Base-by-base conservation (phyloP, 2,797 vertebrate genomes). In the Macroramphosus scolopax region DNA sequence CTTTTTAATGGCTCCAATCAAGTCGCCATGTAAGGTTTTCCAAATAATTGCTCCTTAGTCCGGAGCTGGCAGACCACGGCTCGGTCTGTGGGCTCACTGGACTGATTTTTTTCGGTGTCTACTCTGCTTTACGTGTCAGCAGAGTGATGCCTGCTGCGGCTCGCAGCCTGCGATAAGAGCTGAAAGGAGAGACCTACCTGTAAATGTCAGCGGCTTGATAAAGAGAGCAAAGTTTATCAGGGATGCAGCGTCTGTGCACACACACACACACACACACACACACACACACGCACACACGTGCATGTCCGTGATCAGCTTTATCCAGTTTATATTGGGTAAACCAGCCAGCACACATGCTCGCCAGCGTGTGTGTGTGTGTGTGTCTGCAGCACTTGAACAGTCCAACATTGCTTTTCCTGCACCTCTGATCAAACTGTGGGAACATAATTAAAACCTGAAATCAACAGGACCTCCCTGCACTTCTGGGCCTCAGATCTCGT, bases 151-250 rank as follows among this genome's bases (percentile, higher is more conserved):
- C 68, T 73, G 67, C 20, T 25, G 46, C 43, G 10, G 53, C 36
- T 51, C 51, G 8, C 31, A 40, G 17, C 1, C 41, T 17, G 48
- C 2, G 71, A 78, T 73, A 77, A 77, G 44, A 14, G 17, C 63
- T 37, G 49, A 31, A 74, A 61, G 66, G 61, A 62, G 48, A 43
- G 11, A 17, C 51, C 51, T 58, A 78, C 67, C 70, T 77, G 68
- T 57, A 68, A 76, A 82, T 75, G 73, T 64, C 65, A 73, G 17
- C 8, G 43, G 33, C 29, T 13, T 70, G 73, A 80, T 64, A 64
- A 56, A 62, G 55, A 56, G 51, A 54, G 44, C 28, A 35, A 47
- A 47, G 36, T 76, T 66, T 75, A 78, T 77, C 67, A 1, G 30
- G 5, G 17, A 13, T 8, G 29, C 41, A 11, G 30, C 42, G 69